Conservation (phyloP, 2,888 invertebrate species). For the Aelia acuminata region DNA sequence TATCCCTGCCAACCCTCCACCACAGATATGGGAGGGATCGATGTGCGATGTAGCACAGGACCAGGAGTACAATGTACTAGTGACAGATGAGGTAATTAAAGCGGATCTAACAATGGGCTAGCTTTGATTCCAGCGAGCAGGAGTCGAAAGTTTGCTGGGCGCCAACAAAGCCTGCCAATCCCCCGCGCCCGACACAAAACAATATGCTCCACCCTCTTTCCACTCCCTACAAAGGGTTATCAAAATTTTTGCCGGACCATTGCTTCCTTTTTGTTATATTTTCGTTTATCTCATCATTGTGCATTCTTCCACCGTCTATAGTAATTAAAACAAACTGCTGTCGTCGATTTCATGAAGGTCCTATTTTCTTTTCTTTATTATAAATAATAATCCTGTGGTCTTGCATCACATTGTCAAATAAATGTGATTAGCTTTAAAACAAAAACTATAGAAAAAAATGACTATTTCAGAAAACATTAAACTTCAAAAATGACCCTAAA, state of each 20-base stretch:
- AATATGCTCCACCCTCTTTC: neutral
- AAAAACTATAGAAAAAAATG: too few relatives aligned
- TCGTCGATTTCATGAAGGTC: neutral
- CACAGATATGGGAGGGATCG: neutral
- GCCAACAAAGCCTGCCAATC: constrained; percentile 47
- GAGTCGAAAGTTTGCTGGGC: constrained; percentile 42
- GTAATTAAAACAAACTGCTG: neutral
- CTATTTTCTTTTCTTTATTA: neutral
- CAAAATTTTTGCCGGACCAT: constrained; percentile 49
- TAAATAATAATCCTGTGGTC: too few relatives aligned
- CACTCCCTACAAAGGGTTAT: constrained; percentile 7
- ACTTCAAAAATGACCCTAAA: too few relatives aligned
- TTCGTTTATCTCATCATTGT: neutral
- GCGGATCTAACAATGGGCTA: constrained; percentile 40
- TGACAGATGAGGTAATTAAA: constrained; percentile 56
- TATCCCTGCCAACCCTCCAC: neutral
- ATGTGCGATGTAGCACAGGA: constrained; percentile 19
- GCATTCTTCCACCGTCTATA: neutral
- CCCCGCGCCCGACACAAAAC: constrained; percentile 16
- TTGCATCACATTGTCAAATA: too few relatives aligned
- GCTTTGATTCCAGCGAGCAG: constrained; percentile 55
- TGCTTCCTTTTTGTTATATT: constrained; percentile 39
- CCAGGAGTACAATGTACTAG: constrained; percentile 40
- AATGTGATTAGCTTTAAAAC: too few relatives aligned
- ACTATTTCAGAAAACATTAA: too few relatives aligned